Percentiles rank a stretch among this genome's conserved stretches.
Evolutionary conservation across 2,797 vertebrate species (phyloP).

Genomic region (Calcarius lapponicus): DNA sequence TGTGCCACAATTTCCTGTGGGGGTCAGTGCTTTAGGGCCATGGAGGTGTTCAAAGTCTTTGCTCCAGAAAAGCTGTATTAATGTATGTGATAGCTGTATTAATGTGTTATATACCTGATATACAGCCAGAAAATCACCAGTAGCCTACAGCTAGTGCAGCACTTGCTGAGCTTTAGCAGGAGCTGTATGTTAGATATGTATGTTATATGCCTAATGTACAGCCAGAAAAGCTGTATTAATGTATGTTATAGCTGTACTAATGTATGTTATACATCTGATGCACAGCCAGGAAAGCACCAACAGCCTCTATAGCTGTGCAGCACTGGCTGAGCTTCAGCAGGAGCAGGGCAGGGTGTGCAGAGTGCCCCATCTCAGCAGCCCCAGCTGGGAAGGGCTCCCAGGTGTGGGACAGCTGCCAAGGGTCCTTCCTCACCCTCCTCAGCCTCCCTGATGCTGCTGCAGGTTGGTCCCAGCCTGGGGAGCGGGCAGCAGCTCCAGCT

Average conservation of each 20-base stretch:
- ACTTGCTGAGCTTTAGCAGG: no score
- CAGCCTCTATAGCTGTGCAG: neutral
- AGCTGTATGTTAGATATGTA: neutral
- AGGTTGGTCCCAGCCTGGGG: fast-evolving
- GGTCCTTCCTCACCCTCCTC: neutral
- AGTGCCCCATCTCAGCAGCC: fast-evolving
- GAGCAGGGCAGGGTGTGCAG: fast-evolving
- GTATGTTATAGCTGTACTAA: no score
- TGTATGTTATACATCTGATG: neutral
- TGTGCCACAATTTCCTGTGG: neutral
- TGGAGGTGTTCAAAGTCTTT: neutral
- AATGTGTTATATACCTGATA: no score
- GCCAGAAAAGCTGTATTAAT: no score
- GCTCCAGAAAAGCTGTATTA: neutral
- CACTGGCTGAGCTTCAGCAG: neutral
- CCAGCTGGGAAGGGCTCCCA: neutral
- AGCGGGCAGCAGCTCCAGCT: conserved; percentile 10
- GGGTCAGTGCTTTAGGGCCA: neutral
- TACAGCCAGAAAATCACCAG: no score
- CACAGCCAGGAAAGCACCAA: neutral
- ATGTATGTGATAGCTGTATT: neutral
- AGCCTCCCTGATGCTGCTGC: neutral
- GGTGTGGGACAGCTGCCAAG: neutral
- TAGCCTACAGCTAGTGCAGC: no score
- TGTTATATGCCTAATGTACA: no score